Base-by-base conservation (phyloP, 92 coral and sea anemone species). In the Paramuricea clavata region DNA sequence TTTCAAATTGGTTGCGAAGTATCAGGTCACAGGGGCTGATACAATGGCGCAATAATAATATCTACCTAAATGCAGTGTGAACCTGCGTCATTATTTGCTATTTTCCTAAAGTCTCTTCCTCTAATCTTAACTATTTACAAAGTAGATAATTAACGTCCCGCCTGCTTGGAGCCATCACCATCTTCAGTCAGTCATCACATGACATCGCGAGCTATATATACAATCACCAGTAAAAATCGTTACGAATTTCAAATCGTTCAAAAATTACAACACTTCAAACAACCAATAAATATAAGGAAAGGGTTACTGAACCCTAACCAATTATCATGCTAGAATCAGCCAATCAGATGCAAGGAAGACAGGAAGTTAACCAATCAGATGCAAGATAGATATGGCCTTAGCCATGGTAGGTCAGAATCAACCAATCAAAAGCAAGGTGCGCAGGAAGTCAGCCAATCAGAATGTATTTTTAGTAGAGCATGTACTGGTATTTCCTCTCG, bases 401-500 rank as follows among this genome's bases (percentile, higher is more conserved):
- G n/a, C n/a, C n/a, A n/a, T n/a, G n/a, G n/a, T n/a, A n/a, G n/a
- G n/a, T n/a, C n/a, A n/a, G n/a, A 2, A 17, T 47, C 4, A 9
- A 8, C 62, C 62, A 54, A 54, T 54, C 62, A 54, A 6, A 19
- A 5, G 17, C 52, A 15, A 47, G 15, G 17, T 15, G 16, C 1
- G 10, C 49, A 70, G 76, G 44, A 33, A 47, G 52, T 47, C 16
- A 6, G 68, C 68, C 31, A 60, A 60, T 60, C 31, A 60, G 68
- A 28, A 2, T 16, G 31, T n/a, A 25, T 6, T 30, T n/a, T 25
- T 6, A 12, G n/a, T 65, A 25, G 12, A 0, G 39, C 39, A 6
- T 19, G 21, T 13, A 65, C 41, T 4, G 39, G 68, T 60, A 22
- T 60, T 65, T 65, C 72, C 72, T 31, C n/a, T 65, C 72, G 72